Evolutionary conservation across 2,888 invertebrate species (phyloP).

Genomic region (Drosophila neotestacea): DNA sequence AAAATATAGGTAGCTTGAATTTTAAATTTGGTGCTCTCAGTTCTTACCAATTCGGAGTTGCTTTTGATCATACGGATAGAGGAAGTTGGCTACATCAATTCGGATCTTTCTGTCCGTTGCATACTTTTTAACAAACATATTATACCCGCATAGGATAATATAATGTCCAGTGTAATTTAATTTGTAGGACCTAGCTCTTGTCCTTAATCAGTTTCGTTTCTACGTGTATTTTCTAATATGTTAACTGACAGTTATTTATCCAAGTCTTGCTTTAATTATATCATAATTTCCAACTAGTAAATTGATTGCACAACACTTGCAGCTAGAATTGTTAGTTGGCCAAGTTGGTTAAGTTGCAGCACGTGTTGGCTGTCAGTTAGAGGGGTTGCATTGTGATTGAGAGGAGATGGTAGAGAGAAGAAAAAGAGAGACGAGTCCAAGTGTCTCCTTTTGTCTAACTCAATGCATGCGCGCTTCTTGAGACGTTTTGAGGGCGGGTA

Average conservation of each 20-base stretch:
- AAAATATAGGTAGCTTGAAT: too few relatives aligned
- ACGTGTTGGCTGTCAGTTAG: constrained; percentile 63
- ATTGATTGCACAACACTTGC: constrained; percentile 6
- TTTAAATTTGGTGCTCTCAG: too few relatives aligned
- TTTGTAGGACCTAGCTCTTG: too few relatives aligned
- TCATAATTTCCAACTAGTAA: neutral
- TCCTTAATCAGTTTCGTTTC: neutral
- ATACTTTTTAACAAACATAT: too few relatives aligned
- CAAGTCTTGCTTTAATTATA: neutral
- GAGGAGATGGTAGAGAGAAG: constrained; percentile 28
- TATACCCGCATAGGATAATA: too few relatives aligned
- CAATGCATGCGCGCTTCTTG: constrained; percentile 18
- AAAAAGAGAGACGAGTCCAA: constrained; percentile 3
- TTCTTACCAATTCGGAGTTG: too few relatives aligned
- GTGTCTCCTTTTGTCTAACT: constrained; percentile 32
- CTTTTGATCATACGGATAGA: too few relatives aligned
- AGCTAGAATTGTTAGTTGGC: constrained; percentile 1
- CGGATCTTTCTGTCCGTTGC: too few relatives aligned
- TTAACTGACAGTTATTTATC: neutral
- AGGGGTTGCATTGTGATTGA: constrained; percentile 21
- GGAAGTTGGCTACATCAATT: too few relatives aligned
- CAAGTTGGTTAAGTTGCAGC: constrained; percentile 36
- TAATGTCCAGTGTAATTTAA: too few relatives aligned
- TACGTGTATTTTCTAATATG: neutral
- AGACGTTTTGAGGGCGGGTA: neutral